These are phyloP conservation scores for Notamacropus eugenii DNA, from an alignment of 2,797 vertebrate genomes.

Conservation along the genomic window DNA sequence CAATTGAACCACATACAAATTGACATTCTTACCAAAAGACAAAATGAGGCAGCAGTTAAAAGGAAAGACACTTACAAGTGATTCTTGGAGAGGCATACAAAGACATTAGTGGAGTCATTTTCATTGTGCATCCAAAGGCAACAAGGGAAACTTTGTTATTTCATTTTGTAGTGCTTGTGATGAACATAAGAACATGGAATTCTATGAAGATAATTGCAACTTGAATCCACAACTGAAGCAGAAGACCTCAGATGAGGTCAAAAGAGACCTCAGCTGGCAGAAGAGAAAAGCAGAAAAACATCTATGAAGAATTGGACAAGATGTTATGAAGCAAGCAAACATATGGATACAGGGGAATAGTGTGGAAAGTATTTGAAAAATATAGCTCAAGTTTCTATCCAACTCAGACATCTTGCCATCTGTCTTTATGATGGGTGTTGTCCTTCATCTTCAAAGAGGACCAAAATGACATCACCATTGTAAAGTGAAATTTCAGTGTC, in stretches of 20 bases:
- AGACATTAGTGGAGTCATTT: background rate
- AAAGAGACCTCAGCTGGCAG: background rate
- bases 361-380: background rate
- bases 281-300: background rate
- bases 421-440: background rate
- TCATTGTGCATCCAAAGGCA: background rate
- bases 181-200: background rate
- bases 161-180: background rate
- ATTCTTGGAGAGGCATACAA: background rate
- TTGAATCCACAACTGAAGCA: background rate
- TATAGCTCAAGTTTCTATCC: background rate
- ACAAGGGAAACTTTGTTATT: background rate
- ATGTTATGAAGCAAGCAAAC: background rate
- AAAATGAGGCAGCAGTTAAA: background rate
- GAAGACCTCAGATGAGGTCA: background rate
- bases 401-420: background rate
- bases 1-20: background rate
- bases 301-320: background rate
- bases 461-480: no score
- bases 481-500: no score
- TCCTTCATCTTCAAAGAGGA: no score
- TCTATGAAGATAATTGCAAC: background rate
- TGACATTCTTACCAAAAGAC: background rate
- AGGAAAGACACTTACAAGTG: background rate
- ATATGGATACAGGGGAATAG: background rate